phyloP scores from a whole-genome alignment of 2,888 invertebrate genomes.

The Chelonus formosanus region DNA sequence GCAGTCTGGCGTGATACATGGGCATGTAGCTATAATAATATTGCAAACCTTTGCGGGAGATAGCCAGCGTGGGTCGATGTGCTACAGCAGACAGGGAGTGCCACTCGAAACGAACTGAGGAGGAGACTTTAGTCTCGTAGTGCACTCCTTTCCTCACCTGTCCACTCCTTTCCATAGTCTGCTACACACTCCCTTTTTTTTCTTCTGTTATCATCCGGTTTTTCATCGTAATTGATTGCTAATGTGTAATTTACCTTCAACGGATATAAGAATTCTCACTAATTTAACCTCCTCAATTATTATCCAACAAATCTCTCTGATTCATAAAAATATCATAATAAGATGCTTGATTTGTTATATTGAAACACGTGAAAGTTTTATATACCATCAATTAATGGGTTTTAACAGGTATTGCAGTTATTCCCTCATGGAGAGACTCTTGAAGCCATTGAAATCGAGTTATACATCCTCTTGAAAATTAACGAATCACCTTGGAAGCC shows the following conservation, averaged over 20 bases:
- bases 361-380: too few relatives aligned
- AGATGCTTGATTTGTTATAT: too few relatives aligned
- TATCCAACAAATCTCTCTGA: too few relatives aligned
- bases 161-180: slow-evolving; percentile 9
- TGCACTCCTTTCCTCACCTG: slow-evolving; percentile 23
- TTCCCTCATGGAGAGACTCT: background rate
- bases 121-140: slow-evolving; percentile 32
- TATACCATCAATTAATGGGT: too few relatives aligned
- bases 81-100: slow-evolving; percentile 58
- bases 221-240: slow-evolving; percentile 44
- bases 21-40: slow-evolving; percentile 56
- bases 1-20: slow-evolving; percentile 57
- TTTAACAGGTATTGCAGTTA: too few relatives aligned
- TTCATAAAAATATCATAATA: too few relatives aligned
- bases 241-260: slow-evolving; percentile 36
- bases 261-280: too few relatives aligned
- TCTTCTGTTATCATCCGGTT: slow-evolving; percentile 30
- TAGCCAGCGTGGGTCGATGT: slow-evolving; percentile 56
- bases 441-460: slow-evolving; percentile 4
- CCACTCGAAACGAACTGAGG: slow-evolving; percentile 51
- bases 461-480: slow-evolving; percentile 17
- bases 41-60: slow-evolving; percentile 43
- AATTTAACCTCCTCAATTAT: too few relatives aligned
- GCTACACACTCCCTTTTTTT: slow-evolving; percentile 5
- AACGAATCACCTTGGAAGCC: slow-evolving; percentile 25